Percentiles rank a stretch among this genome's conserved stretches.
Evolutionary conservation across 2,113 vertebrate species (phyloP).

Genomic region (Athene cunicularia): DNA sequence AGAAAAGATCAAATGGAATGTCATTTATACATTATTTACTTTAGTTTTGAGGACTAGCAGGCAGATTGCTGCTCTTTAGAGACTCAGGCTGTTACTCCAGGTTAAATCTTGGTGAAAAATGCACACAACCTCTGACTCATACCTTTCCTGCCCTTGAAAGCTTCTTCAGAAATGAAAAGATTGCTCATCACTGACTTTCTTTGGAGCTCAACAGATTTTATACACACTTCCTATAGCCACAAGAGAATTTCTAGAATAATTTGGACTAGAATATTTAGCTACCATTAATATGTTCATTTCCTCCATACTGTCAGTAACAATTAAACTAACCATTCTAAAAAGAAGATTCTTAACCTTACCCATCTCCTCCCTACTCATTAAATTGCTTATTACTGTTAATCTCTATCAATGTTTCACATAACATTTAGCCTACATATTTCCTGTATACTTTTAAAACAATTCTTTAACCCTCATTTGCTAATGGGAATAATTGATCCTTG

Average conservation of each 20-base stretch:
- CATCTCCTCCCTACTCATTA: background rate
- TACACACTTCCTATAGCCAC: background rate
- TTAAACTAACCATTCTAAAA: background rate
- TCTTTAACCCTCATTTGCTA: slow-evolving; percentile 10
- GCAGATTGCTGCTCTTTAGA: background rate
- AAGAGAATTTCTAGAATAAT: background rate
- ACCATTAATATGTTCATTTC: background rate
- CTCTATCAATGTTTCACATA: background rate
- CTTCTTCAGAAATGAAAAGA: background rate
- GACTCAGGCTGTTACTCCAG: background rate
- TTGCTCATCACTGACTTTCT: background rate
- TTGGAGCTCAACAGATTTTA: background rate
- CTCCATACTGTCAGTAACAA: background rate
- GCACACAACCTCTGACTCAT: background rate
- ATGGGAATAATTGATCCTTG: slow-evolving; percentile 18
- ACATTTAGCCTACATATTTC: background rate
- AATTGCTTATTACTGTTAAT: slow-evolving; percentile 5
- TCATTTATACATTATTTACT: slow-evolving; percentile 16
- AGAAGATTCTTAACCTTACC: background rate
- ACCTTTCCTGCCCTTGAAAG: background rate
- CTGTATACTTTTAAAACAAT: background rate
- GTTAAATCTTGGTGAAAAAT: slow-evolving; percentile 20
- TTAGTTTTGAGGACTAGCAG: background rate
- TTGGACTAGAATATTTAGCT: background rate
- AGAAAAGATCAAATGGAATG: slow-evolving; percentile 15